These are phyloP conservation scores for Gymnarchus niloticus DNA, from an alignment of 2,113 vertebrate genomes.

Conservation along the genomic window DNA sequence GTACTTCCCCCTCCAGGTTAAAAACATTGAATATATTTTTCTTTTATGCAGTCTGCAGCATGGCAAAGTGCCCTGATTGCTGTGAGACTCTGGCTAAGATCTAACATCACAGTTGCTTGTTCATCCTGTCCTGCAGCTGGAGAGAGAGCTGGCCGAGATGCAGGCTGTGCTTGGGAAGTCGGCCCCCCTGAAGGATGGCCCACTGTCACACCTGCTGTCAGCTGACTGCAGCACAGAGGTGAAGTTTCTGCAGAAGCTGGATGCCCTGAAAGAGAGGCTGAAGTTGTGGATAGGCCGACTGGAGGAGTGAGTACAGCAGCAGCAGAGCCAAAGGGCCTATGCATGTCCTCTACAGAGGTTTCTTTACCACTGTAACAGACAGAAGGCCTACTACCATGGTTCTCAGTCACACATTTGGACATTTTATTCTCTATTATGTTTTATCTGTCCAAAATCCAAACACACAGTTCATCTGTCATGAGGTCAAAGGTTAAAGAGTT, in stretches of 20 bases:
- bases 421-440: background rate
- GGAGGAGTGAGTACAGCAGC: constrained; percentile 55
- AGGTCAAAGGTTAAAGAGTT: background rate
- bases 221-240: constrained; percentile 36
- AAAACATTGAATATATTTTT: too few species aligned
- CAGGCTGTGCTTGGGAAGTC: constrained; percentile 40
- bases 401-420: background rate
- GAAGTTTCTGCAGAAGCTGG: constrained; percentile 60
- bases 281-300: constrained; percentile 60
- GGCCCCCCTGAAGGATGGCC: constrained; percentile 23
- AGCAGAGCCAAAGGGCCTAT: background rate
- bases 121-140: constrained; percentile 52
- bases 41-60: too few species aligned
- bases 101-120: background rate
- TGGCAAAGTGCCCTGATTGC: too few species aligned
- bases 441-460: background rate
- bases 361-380: background rate
- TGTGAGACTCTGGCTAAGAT: too few species aligned
- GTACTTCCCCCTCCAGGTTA: too few species aligned
- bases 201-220: constrained; percentile 35
- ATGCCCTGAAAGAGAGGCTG: constrained; percentile 58
- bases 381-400: background rate
- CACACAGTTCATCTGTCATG: background rate
- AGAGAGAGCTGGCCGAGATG: constrained; percentile 56
- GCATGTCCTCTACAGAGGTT: too few species aligned